These are phyloP conservation scores for Eriosoma lanigerum DNA, from an alignment of 1,140 invertebrate species.

Conservation along the genomic window DNA sequence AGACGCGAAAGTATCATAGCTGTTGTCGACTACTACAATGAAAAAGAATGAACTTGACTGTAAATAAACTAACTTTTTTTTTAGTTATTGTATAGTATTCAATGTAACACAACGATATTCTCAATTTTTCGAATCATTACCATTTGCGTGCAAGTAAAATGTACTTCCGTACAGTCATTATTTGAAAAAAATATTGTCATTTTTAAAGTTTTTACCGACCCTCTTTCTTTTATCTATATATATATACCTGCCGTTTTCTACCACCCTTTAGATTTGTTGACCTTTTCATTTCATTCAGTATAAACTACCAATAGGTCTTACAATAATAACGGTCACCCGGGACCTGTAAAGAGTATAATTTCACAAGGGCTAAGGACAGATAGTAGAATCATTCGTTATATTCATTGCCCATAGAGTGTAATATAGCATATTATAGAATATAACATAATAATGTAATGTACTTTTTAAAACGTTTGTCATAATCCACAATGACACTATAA, in stretches of 20 bases:
- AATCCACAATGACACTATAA: not conserved
- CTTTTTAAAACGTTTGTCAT: not conserved
- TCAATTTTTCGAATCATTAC: slow-evolving; percentile 30
- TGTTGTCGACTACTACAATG: slow-evolving; percentile 2
- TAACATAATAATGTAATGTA: not conserved
- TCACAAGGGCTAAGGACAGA: not conserved
- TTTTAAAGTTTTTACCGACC: slow-evolving; percentile 4
- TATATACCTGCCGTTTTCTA: not conserved
- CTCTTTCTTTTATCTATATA: too few relatives aligned
- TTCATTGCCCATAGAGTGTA: slow-evolving; percentile 25
- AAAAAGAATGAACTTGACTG: slow-evolving; percentile 5
- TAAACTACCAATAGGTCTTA: slow-evolving; percentile 27
- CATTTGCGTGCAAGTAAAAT: not conserved
- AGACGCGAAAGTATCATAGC: not conserved
- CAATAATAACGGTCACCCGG: slow-evolving; percentile 5
- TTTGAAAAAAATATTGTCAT: not conserved
- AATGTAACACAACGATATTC: not conserved
- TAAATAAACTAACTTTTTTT: not conserved
- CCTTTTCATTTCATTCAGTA: slow-evolving; percentile 35
- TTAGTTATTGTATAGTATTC: slow-evolving; percentile 1
- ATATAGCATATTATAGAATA: not conserved
- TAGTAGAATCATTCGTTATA: not conserved
- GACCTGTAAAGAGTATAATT: slow-evolving; percentile 2
- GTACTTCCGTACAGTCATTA: not conserved
- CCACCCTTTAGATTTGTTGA: slow-evolving; percentile 22